Conservation (phyloP, 1,140 invertebrate genomes). For the Hycleus cichorii region DNA sequence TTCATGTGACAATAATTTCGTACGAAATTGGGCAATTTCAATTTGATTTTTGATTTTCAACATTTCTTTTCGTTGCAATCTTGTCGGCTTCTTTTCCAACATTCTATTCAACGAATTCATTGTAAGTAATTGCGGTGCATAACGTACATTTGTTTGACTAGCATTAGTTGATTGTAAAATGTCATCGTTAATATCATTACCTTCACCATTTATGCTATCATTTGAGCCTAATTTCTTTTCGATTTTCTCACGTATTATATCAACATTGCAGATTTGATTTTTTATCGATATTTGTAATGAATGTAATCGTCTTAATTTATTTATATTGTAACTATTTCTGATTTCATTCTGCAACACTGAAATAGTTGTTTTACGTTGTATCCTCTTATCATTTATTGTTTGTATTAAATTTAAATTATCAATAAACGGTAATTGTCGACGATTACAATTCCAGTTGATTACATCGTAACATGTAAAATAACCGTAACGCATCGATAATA, state of each 20-base stretch:
- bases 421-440: constrained; percentile 31
- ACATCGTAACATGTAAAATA: constrained; percentile 58
- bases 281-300: no score
- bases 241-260: constrained; percentile 48
- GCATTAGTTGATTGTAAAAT: background rate
- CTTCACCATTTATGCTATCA: background rate
- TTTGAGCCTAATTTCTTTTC: constrained; percentile 13
- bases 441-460: constrained; percentile 31
- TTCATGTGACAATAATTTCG: constrained; percentile 51
- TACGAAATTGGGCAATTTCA: constrained; percentile 51
- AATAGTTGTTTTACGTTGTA: constrained; percentile 38
- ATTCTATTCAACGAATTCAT: constrained; percentile 47
- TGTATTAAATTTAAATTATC: constrained; percentile 31
- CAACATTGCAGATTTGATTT: constrained; percentile 48
- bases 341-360: constrained; percentile 46
- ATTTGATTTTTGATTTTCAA: constrained; percentile 46
- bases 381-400: background rate
- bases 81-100: constrained; percentile 46
- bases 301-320: no score
- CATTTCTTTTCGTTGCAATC: constrained; percentile 45
- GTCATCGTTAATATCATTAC: background rate
- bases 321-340: constrained; percentile 68
- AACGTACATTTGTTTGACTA: constrained; percentile 30
- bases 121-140: constrained; percentile 40
- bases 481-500: constrained; percentile 82